A percentile compares a stretch with the other conserved stretches of the same genome.
Evolutionary conservation across 2,888 invertebrate genomes (phyloP).

Genomic region (Drosophila tanythrix): DNA sequence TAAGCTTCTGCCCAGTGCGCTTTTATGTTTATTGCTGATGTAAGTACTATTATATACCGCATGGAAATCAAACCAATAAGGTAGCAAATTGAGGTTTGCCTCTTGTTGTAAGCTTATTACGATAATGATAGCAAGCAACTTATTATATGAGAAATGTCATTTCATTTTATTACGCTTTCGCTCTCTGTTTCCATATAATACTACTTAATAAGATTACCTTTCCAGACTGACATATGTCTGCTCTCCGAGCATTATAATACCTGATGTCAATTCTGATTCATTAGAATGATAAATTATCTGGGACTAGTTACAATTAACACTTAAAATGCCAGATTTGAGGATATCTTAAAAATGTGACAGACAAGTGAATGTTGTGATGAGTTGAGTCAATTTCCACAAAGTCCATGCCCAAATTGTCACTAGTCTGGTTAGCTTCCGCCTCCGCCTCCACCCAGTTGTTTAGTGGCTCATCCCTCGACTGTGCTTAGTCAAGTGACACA

Average conservation of each 20-base stretch:
- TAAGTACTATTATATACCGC: constrained; percentile 1
- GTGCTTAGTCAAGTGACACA: constrained; percentile 61
- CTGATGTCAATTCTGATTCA: background rate
- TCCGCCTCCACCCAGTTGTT: constrained; percentile 36
- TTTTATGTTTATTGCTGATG: background rate
- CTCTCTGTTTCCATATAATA: constrained; percentile 17
- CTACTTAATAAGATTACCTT: constrained; percentile 48
- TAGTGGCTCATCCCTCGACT: constrained; percentile 1
- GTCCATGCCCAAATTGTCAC: constrained; percentile 47
- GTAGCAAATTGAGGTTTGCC: constrained; percentile 27
- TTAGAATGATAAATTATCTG: background rate
- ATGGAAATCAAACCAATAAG: constrained; percentile 17
- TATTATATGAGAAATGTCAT: constrained; percentile 16
- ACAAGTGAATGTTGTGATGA: constrained; percentile 39
- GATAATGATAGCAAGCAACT: constrained; percentile 21
- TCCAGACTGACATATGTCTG: constrained; percentile 28
- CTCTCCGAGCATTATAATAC: background rate
- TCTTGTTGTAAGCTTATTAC: constrained; percentile 8
- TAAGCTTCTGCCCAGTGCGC: background rate
- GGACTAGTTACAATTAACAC: background rate
- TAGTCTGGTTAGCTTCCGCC: constrained; percentile 50
- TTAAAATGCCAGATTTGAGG: constrained; percentile 18
- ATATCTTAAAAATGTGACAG: constrained; percentile 42
- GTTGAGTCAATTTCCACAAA: constrained; percentile 39
- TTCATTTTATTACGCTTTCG: constrained; percentile 1